Base-by-base conservation (phyloP, 2,113 vertebrate species). In the Azemiops feae region DNA sequence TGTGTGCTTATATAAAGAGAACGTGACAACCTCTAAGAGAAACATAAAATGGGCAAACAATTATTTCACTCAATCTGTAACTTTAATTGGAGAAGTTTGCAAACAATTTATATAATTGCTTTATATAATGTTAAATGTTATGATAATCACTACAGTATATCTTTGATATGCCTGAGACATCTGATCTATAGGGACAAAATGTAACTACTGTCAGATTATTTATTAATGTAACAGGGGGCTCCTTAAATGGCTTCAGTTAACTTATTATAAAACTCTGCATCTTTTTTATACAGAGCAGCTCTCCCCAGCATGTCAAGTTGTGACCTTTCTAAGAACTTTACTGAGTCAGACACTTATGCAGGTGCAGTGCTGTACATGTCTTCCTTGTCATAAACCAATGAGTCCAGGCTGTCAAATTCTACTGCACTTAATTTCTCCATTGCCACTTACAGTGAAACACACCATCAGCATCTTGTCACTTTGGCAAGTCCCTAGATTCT, bases 351-450 rank as follows among this genome's bases (percentile, higher is more conserved):
- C 87, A 94, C 58, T 85, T 58, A 47, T 58, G 20, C 5, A 25
- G 53, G 2, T 93, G 2, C 85, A 45, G 89, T 92, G 93, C 91
- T 93, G n/a, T 92, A 39, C 92, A 94, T 12, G 34, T 55, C 81
- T 34, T 85, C 52, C 34, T 60, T 92, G 87, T 30, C 87, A 88
- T 53, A 50, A 53, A 54, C 14, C 27, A 88, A 88, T 52, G 50
- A 54, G 18, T 18, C 45, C 47, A 95, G 92, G 58, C 87, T 91
- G 85, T 30, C 95, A 94, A 58, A 52, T 93, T 95, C 91, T 69
- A 93, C 22, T 74, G 89, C 91, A 95, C 94, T 64, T 43, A 85
- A 52, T 89, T 95, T 94, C 34, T 92, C 4, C 25, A 87, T 91
- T 94, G 45, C 81, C 89, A 0, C 55, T 94, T 89, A 93, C 91